Evolutionary conservation across 2,797 vertebrate genomes (phyloP).

Genomic region (Schizopygopsis malacanthus): DNA sequence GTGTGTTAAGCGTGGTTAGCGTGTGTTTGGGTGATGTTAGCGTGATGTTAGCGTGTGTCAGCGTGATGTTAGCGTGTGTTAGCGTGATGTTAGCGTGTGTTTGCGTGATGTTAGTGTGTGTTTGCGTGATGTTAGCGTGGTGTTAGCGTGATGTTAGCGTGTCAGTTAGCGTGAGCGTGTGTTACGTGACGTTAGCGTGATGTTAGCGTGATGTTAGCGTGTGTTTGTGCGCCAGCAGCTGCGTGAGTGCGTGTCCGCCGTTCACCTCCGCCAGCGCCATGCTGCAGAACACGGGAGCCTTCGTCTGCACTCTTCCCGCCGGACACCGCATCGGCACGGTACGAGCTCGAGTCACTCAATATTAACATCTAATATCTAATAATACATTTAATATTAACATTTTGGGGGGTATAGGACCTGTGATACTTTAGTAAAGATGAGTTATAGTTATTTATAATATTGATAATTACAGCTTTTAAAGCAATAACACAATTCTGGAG

Average conservation of each 20-base stretch:
- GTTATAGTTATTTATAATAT: not conserved
- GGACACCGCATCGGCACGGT: slow-evolving; percentile 90
- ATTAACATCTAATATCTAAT: not conserved
- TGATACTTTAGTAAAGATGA: not conserved
- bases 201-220: too few relatives aligned
- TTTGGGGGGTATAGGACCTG: not conserved
- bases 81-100: not conserved
- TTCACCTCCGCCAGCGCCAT: slow-evolving; percentile 68
- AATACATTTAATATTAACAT: too few relatives aligned
- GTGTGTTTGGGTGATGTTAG: not conserved
- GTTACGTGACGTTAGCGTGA: not conserved
- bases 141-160: too few relatives aligned
- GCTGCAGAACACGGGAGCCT: slow-evolving; percentile 76
- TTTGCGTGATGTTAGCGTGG: too few relatives aligned
- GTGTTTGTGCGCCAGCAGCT: slow-evolving; percentile 78
- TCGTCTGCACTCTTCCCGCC: slow-evolving; percentile 80
- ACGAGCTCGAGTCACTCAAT: slow-evolving; percentile 60
- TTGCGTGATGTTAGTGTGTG: not conserved
- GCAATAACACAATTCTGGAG: not conserved
- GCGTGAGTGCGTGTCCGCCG: too few relatives aligned
- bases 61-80: not conserved
- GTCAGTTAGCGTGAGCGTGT: too few relatives aligned
- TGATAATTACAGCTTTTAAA: not conserved
- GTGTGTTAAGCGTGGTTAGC: too few relatives aligned
- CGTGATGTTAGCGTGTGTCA: too few relatives aligned